A percentile compares a stretch with the other conserved stretches of the same genome.
Conservation (phyloP, 37 sponge, comb jelly and placozoan genomes). For the Ephydatia muelleri region DNA sequence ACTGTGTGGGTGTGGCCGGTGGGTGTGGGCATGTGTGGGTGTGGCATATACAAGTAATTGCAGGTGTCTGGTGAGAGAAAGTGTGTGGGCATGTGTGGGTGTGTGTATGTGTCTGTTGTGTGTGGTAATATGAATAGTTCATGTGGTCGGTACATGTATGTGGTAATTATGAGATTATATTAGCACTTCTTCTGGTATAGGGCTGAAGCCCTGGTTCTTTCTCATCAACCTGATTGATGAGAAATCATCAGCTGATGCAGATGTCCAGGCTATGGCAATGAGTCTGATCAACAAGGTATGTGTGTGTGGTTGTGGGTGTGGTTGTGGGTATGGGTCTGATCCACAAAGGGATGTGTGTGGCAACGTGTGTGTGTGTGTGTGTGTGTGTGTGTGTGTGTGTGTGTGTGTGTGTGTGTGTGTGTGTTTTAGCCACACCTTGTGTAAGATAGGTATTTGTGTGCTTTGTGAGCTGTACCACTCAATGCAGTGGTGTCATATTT, state of each 20-base stretch:
- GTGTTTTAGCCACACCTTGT: no score
- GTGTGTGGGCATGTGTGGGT: background rate
- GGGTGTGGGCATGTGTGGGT: background rate
- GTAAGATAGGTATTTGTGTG: no score
- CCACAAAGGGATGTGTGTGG: no score
- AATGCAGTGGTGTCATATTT: no score
- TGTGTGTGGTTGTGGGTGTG: background rate
- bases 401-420: no score
- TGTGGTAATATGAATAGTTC: no score
- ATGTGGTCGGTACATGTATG: background rate
- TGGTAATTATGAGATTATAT: background rate
- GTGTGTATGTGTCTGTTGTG: background rate
- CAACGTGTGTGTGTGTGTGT: no score
- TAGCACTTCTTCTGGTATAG: conserved; percentile 20
- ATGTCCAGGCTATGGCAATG: conserved; percentile 72
- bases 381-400: no score
- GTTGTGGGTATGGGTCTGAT: no score
- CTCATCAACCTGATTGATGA: conserved; percentile 50
- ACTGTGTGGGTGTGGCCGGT: background rate
- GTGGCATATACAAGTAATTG: background rate
- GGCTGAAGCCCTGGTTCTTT: conserved; percentile 54
- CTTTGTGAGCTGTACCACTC: no score
- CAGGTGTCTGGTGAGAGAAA: background rate
- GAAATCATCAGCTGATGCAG: conserved; percentile 60
- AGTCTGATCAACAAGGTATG: conserved; percentile 79